Evolutionary conservation across 2,797 vertebrate genomes (phyloP).

Genomic region (Chanos chanos): DNA sequence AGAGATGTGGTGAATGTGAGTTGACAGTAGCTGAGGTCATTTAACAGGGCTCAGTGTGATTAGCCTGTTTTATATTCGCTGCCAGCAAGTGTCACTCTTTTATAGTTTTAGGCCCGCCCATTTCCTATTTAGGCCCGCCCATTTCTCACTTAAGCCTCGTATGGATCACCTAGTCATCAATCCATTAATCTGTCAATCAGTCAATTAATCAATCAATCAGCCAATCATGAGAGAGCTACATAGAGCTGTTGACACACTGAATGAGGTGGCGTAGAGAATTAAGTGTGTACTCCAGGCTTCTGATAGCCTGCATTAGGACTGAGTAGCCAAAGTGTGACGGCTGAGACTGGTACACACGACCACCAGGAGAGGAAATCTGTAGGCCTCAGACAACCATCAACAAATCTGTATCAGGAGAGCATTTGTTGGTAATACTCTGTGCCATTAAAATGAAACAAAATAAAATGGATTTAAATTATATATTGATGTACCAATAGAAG

Average conservation of each 20-base stretch:
- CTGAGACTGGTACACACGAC: no score
- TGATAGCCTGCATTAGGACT: no score
- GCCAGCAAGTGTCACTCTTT: slow-evolving; percentile 3
- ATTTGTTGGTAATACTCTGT: no score
- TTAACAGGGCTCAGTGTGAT: slow-evolving; percentile 21
- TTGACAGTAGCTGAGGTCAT: slow-evolving; percentile 29
- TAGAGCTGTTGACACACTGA: no score
- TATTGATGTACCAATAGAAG: slow-evolving; percentile 23
- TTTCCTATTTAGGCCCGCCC: not conserved
- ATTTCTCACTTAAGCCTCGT: not conserved
- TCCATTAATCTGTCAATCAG: slow-evolving; percentile 12
- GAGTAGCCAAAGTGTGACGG: no score
- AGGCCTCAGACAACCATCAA: no score
- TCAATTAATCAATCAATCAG: no score
- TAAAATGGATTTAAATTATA: slow-evolving; percentile 12
- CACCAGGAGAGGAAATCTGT: no score
- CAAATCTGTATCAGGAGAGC: no score
- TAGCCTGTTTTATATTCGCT: slow-evolving; percentile 25
- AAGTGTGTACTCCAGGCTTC: no score
- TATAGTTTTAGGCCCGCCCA: slow-evolving; percentile 1
- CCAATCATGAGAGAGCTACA: no score
- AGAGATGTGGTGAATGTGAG: slow-evolving; percentile 19
- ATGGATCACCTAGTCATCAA: slow-evolving; percentile 21
- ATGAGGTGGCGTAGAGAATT: no score
- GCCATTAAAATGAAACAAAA: slow-evolving; percentile 5